Base-by-base conservation (phyloP, 2,888 invertebrate genomes). In the Sarcophaga rosellei region DNA sequence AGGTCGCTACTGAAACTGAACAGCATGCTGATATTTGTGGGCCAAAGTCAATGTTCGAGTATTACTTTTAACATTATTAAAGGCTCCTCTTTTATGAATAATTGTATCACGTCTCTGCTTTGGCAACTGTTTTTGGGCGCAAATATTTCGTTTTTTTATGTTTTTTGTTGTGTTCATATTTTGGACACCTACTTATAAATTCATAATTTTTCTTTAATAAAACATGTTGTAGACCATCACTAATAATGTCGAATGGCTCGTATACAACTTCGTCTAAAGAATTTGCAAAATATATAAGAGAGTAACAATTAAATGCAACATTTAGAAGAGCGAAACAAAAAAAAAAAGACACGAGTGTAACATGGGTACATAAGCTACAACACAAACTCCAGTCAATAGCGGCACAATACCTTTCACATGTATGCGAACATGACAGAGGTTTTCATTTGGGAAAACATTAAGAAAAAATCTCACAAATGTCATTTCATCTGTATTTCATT, bases 191-290 rank as follows among this genome's bases (percentile, higher is more conserved):
- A 84, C 75, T 86, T 86, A 84, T 76, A 84, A 84, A 86, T 86
- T 86, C 86, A 86, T 86, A 86, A 86, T 86, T 86, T 81, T 86
- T 84, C 78, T 75, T 86, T 82, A 85, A 85, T 87, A 87, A 85
- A 85, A 87, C 87, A 87, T 84, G 85, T 82, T 84, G 87, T 85
- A 85, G 66, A 77, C 82, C 81, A 85, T 76, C 87, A 84, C 87
- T 80, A 84, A 82, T 82, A 81, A 76, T 87, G 85, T 74, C 85
- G 62, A 73, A 12, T 53, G 53, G 17, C 53, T 69, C 53, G 73
- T 23, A 68, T 23, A 57, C 76, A 70, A 47, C 79, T 59, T 15
- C 62, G 63, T 17, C 8, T 15, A 62, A 53, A 59, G 57, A 72
- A 74, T 74, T 68, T 68, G 62, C 75, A 76, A 68, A 68, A 62